Conservation (phyloP, 2,888 invertebrate species). For the Acheta domesticus region DNA sequence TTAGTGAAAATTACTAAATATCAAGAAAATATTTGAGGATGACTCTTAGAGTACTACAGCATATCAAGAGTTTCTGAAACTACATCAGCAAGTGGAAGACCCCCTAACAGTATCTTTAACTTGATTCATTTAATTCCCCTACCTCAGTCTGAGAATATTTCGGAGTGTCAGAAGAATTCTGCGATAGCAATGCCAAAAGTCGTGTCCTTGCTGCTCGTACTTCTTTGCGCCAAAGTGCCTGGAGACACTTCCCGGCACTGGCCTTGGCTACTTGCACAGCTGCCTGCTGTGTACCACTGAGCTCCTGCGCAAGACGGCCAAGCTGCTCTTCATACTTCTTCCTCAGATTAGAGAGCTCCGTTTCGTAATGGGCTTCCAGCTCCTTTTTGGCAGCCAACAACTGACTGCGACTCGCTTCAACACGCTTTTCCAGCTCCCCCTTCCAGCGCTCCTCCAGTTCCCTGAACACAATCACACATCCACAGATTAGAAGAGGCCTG, state of each 20-base stretch:
- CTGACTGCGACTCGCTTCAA: slow-evolving; percentile 41
- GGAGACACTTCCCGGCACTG: background rate
- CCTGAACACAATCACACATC: slow-evolving; percentile 25
- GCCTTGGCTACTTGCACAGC: slow-evolving; percentile 32
- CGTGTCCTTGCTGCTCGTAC: background rate
- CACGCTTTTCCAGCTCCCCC: slow-evolving; percentile 30
- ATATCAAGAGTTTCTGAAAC: too few species aligned
- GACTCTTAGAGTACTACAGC: too few species aligned
- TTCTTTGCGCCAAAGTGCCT: background rate
- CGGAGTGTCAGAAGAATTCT: too few species aligned
- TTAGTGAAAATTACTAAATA: too few species aligned
- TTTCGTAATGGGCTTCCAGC: slow-evolving; percentile 50
- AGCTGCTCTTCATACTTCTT: slow-evolving; percentile 48
- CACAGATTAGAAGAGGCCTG: too few species aligned
- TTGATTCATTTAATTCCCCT: too few species aligned
- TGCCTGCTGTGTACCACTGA: slow-evolving; percentile 51
- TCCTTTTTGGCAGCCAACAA: slow-evolving; percentile 41
- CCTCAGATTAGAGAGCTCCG: slow-evolving; percentile 45
- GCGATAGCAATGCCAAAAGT: too few species aligned
- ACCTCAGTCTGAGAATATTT: too few species aligned
- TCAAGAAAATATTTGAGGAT: too few species aligned
- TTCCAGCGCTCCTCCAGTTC: slow-evolving; percentile 30
- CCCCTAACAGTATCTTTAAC: too few species aligned
- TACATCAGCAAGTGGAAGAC: too few species aligned
- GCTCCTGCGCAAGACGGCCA: slow-evolving; percentile 41